Base-by-base conservation (phyloP, 1,140 invertebrate genomes). In the Neodiprion virginianus region DNA sequence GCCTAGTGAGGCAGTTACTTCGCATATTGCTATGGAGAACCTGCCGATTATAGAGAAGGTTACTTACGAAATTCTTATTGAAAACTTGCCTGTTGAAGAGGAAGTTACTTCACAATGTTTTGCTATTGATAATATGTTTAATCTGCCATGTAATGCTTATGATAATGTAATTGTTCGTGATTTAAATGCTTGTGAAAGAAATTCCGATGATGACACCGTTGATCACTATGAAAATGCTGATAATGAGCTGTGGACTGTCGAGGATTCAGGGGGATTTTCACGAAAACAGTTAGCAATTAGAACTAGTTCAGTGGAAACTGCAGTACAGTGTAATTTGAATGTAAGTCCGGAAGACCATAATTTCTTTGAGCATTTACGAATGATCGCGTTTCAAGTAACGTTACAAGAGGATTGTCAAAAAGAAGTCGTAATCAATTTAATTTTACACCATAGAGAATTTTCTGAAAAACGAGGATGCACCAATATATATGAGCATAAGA, bases 401-500 rank as follows among this genome's bases (percentile, higher is more conserved):
- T n/a, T n/a, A n/a, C n/a, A n/a, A n/a, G n/a, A n/a, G n/a, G n/a
- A n/a, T n/a, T n/a, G n/a, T n/a, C n/a, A n/a, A n/a, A n/a, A n/a
- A n/a, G n/a, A n/a, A n/a, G n/a, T n/a, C n/a, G n/a, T n/a, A 2
- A 71, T 71, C 10, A 7, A 67, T 23, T 28, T 74, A 7, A 49
- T 74, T n/a, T 11, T n/a, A 5, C 70, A 75, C 49, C 49, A 72
- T n/a, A 61, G 0, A 61, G 53, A 61, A 61, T 74, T 74, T 11
- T 74, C 73, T 1, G 23, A 72, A 48, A 72, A 72, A 68, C 70
- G 65, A 47, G 70, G 71, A 14, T 68, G 71, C 40, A 78, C 80
- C 1, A n/a, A 53, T 21, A 71, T 75, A 23, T 78, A 79, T 17
- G 67, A 73, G 48, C 77, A 80, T 73, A 48, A 69, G n/a, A 76